Conservation (phyloP, 1,140 invertebrate species). For the Centruroides sculpturatus region DNA sequence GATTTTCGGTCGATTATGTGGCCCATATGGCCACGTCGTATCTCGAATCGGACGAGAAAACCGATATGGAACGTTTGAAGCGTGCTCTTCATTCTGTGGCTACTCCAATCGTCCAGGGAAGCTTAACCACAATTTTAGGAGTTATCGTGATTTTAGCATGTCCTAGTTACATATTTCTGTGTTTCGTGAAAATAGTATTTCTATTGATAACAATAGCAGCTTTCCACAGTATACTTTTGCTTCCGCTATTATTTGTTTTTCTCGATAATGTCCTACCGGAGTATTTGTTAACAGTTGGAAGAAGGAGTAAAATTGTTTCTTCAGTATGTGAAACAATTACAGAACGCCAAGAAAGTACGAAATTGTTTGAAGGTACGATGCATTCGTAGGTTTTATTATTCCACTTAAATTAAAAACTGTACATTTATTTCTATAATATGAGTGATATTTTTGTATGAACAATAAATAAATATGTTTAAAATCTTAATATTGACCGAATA, state of each 20-base stretch:
- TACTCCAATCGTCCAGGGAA: constrained; percentile 84
- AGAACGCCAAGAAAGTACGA: too few species aligned
- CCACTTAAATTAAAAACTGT: too few species aligned
- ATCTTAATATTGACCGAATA: too few species aligned
- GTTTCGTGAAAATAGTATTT: constrained; percentile 97
- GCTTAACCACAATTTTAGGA: constrained; percentile 78
- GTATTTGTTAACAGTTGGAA: too few species aligned
- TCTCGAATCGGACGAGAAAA: constrained; percentile 51
- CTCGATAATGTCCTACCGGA: not conserved
- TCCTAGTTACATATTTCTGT: constrained; percentile 86
- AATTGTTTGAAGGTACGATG: too few species aligned
- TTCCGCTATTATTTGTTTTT: constrained; percentile 78
- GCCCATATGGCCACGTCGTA: constrained; percentile 94
- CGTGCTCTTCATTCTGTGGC: constrained; percentile 78
- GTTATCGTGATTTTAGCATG: constrained; percentile 71
- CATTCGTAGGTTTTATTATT: too few species aligned
- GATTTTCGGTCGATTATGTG: constrained; percentile 92
- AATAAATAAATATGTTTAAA: too few species aligned
- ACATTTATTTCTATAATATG: too few species aligned
- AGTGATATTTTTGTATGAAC: too few species aligned
- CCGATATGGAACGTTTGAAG: constrained; percentile 48
- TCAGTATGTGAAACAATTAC: too few species aligned
- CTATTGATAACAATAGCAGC: constrained; percentile 86
- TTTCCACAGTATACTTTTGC: constrained; percentile 75
- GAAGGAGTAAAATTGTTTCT: too few species aligned